Evolutionary conservation across 2,888 invertebrate genomes (phyloP), one percentile per base, ranked within the genome.

Genomic region (Silvanus unidentatus): DNA sequence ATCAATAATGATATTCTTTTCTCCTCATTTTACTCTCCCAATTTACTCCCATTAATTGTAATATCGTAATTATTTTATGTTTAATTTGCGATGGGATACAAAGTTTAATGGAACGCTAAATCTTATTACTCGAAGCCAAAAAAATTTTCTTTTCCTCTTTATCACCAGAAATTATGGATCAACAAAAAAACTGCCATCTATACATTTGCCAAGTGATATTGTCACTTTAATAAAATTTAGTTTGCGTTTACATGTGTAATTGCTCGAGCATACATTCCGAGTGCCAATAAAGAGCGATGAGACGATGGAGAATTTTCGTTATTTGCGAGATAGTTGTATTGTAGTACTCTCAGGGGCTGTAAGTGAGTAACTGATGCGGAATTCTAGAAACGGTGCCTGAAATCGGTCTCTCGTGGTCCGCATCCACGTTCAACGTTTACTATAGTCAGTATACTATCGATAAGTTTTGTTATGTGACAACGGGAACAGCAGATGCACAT

Each of bases 391-490:
- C 53, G 52, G 49, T 42, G 49, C 49, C 48, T 50, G 51, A 50
- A 60, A 60, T 60, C 54, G 60, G 52, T 60, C 60, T 58, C 60
- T 37, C 48, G 58, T 49, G 60, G 51, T 43, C 44, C 41, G 44
- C 42, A 41, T 46, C 38, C 44, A 42, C 41, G 40, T 42, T 45
- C 44, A 43, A 35, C 43, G 28, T 37, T 40, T 45, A 40, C 40
- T 42, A 45, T 46, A 44, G 3, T 5, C 22, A 22, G 22, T 5
- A 22, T 47, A 47, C 43, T 52, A 50, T 52, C 52, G 52, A 54
- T 54, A 50, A 49, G 40, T 4, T 22, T 32, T 12, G 32, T 12
- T 3, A 12, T 12, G 32, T 32, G 32, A 32, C 32, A 32, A 32
- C 32, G 22, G 22, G 8, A 22, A 5, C 22, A n/a, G 22, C 3